Evolutionary conservation across 2,888 invertebrate genomes (phyloP), one percentile per base, ranked within the genome.

Genomic region (Anticlea derivata): DNA sequence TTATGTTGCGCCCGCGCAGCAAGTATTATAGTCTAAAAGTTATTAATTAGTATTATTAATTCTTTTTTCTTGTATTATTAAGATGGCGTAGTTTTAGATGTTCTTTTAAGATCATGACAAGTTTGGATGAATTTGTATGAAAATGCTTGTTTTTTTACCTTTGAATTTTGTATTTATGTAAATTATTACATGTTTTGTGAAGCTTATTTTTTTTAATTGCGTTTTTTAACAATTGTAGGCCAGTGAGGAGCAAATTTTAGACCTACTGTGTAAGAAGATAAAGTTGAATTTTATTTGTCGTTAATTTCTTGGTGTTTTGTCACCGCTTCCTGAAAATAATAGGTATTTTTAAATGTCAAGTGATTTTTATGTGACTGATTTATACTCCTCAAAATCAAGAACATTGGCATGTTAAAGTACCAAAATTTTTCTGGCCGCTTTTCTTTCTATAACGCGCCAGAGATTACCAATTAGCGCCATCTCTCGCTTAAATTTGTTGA

Each of bases 11-110:
- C 20, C 12, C 34, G 33, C 53, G 65, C 58, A 67, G 65, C 74
- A 70, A 85, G 84, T 85, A 83, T 84, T 83, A 83, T 81, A 79
- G 76, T 75, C 68, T 78, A 78, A 58, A 26, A 74, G 69, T 58
- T 57, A 48, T 70, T 66, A 66, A 68, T 62, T 78, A 81, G 75
- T 86, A 83, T 80, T 81, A 83, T 82, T 75, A 73, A 58, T 63
- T 65, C 38, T 62, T 77, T 77, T 74, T 78, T 75, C 80, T 74
- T 63, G 70, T 78, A 76, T 71, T 66, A 73, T 61, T 87, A 88
- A 87, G 90, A 89, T 88, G 88, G 88, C 89, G 87, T 88, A 83
- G 77, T 82, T 27, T 85, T 82, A 86, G 86, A 81, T 85, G 84
- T 86, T 86, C 83, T 73, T 74, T 79, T 78, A 82, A 79, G 77